Evolutionary conservation across 23 tunicate genomes (phyloP).

Genomic region (Ciona savignyi): DNA sequence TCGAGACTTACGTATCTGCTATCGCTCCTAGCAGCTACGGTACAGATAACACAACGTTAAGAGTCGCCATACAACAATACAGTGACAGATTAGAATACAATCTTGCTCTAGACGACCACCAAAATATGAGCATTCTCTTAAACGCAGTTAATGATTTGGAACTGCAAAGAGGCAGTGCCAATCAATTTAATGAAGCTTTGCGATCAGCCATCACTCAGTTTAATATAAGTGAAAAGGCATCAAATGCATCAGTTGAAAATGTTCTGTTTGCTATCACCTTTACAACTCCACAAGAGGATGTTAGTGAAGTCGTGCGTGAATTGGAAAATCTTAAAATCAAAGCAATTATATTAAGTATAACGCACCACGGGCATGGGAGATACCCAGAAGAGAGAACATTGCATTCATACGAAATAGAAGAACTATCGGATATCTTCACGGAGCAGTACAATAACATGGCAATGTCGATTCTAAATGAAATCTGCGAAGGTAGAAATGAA

Average conservation of each 20-base stretch:
- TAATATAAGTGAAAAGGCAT: not conserved
- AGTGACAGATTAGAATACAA: conserved; percentile 16
- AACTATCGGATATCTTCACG: conserved; percentile 11
- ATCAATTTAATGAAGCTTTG: conserved; percentile 4
- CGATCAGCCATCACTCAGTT: not conserved
- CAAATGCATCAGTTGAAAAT: conserved; percentile 3
- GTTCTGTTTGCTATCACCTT: conserved; percentile 20
- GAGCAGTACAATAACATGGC: conserved; percentile 1
- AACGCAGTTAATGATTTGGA: conserved; percentile 26
- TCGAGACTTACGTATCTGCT: conserved; percentile 7
- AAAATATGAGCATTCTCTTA: conserved; percentile 11
- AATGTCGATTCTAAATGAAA: conserved; percentile 6
- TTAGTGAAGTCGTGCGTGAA: not conserved
- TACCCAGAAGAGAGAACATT: not conserved
- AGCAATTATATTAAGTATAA: conserved; percentile 4
- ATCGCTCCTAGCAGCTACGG: conserved; percentile 36
- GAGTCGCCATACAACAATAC: conserved; percentile 23
- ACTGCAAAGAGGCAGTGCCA: conserved; percentile 11
- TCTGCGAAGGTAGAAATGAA: conserved; percentile 24
- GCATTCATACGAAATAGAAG: conserved; percentile 1
- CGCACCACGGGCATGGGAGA: not conserved
- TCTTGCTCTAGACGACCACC: conserved; percentile 9
- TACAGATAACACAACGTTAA: conserved; percentile 7
- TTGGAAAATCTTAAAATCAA: conserved; percentile 7
- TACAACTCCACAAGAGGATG: conserved; percentile 14